Evolutionary conservation across 2,797 vertebrate species (phyloP).

Genomic region (Acomys russatus): DNA sequence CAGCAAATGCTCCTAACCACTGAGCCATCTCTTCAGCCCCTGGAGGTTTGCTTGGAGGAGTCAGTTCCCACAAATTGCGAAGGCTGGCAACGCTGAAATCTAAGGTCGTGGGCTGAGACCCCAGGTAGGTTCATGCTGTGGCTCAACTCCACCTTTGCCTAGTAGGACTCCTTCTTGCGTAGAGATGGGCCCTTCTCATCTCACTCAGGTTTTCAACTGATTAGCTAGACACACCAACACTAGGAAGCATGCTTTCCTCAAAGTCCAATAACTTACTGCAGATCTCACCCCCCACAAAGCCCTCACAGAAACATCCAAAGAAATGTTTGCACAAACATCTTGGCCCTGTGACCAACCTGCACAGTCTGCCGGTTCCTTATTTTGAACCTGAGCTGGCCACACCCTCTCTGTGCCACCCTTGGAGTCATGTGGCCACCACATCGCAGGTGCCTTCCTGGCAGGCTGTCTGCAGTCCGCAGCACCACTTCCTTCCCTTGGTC

Average conservation of each 20-base stretch:
- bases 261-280: neutral
- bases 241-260: neutral
- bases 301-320: neutral
- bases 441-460: neutral
- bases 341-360: neutral
- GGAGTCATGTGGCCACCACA: too few species aligned
- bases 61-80: neutral
- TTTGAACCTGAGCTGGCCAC: neutral
- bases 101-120: neutral
- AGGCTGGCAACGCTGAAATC: neutral
- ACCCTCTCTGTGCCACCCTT: too few species aligned
- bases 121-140: neutral
- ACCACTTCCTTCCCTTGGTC: neutral
- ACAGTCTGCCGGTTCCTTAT: neutral
- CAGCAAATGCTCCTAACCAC: neutral
- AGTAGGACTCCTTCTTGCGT: neutral
- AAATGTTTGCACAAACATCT: neutral
- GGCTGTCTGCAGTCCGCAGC: neutral
- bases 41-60: neutral
- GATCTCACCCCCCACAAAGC: neutral
- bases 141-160: neutral
- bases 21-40: neutral
- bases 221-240: neutral
- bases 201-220: neutral
- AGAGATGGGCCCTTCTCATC: neutral